Evolutionary conservation across 2,797 vertebrate genomes (phyloP).

Genomic region (Sibirionetta formosa): DNA sequence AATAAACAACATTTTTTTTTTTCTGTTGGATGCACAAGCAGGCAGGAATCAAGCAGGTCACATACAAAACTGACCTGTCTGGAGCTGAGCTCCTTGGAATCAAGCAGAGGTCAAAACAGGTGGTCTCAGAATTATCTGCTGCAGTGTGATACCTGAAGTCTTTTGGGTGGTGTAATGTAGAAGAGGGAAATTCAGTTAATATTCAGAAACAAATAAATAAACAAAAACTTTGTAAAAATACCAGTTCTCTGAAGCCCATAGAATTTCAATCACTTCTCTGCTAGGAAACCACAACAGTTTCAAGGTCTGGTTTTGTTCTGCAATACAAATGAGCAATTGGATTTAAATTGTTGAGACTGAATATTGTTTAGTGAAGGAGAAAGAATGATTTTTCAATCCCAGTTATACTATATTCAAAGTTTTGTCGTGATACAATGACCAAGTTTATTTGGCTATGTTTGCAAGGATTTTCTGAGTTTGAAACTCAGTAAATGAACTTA

Average conservation of each 20-base stretch:
- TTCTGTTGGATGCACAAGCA: neutral
- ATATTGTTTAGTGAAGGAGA: neutral
- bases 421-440: neutral
- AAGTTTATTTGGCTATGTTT: neutral
- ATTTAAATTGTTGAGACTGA: neutral
- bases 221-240: neutral
- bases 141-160: rapidly evolving
- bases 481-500: neutral
- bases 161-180: neutral
- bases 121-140: neutral
- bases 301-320: neutral
- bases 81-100: neutral
- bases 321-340: neutral
- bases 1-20: neutral
- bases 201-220: neutral
- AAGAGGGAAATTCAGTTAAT: neutral
- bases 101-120: neutral
- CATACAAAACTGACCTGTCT: neutral
- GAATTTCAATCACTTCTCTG: neutral
- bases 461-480: neutral
- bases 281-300: neutral
- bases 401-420: neutral
- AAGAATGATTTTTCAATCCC: neutral
- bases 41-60: neutral
- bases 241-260: neutral